Evolutionary conservation across 2,797 vertebrate genomes (phyloP).

Genomic region (Anolis apletophallus): DNA sequence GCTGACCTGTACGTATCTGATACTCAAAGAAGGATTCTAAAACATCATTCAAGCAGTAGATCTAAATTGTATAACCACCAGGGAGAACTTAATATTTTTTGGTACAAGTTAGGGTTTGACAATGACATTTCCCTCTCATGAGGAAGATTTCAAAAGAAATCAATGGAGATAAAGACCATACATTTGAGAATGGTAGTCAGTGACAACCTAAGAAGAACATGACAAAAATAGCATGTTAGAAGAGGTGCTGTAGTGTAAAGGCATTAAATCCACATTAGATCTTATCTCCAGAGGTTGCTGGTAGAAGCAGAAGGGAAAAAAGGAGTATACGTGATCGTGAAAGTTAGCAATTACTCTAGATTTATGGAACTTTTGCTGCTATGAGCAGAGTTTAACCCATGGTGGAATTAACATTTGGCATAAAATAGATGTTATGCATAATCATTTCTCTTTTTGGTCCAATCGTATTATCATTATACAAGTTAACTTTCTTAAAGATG

Average conservation of each 20-base stretch:
- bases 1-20: neutral
- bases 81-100: conserved; percentile 12
- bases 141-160: conserved; percentile 8
- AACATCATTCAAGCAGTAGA: neutral
- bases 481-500: neutral
- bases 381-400: conserved; percentile 12
- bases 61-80: neutral
- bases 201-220: conserved; percentile 22
- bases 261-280: conserved; percentile 1
- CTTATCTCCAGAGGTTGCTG: neutral
- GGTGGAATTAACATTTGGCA: neutral
- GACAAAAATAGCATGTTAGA: conserved; percentile 5
- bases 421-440: neutral
- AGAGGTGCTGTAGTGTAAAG: conserved; percentile 11
- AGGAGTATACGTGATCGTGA: neutral
- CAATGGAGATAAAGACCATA: conserved; percentile 6
- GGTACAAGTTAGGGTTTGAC: neutral
- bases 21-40: conserved; percentile 7
- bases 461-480: neutral
- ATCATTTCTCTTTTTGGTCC: neutral
- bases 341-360: conserved; percentile 9
- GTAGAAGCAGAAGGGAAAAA: conserved; percentile 38
- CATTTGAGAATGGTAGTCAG: neutral
- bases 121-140: neutral
- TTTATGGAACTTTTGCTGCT: neutral